Base-by-base conservation (phyloP, 2,888 invertebrate genomes). In the Dinocampus coccinellae region DNA sequence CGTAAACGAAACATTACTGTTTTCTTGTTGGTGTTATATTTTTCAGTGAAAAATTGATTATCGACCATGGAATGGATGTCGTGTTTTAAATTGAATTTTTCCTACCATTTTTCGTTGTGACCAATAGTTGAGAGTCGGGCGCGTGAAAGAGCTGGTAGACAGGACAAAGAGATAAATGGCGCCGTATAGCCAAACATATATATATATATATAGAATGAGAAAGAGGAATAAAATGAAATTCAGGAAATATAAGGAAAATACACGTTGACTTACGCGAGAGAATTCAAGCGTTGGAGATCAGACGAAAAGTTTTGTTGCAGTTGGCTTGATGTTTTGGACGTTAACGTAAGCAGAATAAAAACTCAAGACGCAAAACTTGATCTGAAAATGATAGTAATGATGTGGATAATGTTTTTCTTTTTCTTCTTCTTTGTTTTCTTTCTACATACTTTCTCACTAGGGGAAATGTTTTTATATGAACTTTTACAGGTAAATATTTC, bases 381-480 rank as follows among this genome's bases (percentile, higher is more conserved):
- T 24, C 33, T 52, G 33, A 34, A 69, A 67, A 73, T 67, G 74
- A 73, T 73, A 71, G 73, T 74, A 76, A 76, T 76, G 71, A 73
- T 72, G 69, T 72, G 74, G 74, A 72, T 74, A 76, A 74, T 74
- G 74, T 73, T 74, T 74, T 55, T 55, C n/a, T n/a, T n/a, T n/a
- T n/a, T n/a, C n/a, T n/a, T n/a, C n/a, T n/a, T n/a, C n/a, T n/a
- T n/a, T n/a, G n/a, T n/a, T n/a, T n/a, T n/a, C n/a, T n/a, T n/a
- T n/a, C n/a, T n/a, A n/a, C 26, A 55, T 55, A 55, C 55, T 24
- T 55, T 55, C 55, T 55, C 55, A 24, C 26, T 13, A 11, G 24
- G 26, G 55, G 24, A 24, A 47, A 6, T 16, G 6, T 47, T 47
- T 47, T 47, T 47, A 16, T 55, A n/a, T 26, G 55, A 55, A 55